These are phyloP conservation scores for Rhinella marina DNA, from an alignment of 2,797 vertebrate species.

Conservation along the genomic window DNA sequence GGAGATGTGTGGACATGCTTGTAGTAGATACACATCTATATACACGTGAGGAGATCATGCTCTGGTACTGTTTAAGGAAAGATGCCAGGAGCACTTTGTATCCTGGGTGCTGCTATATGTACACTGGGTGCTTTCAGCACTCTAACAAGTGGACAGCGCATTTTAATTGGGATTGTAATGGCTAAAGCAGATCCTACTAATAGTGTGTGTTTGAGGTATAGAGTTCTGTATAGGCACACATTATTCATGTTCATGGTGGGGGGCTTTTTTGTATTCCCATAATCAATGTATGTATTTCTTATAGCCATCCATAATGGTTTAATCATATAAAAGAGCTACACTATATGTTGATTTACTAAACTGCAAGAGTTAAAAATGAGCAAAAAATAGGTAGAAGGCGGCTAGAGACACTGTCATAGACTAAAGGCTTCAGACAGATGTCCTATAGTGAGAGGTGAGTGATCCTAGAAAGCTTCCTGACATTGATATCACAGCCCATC, in stretches of 20 bases:
- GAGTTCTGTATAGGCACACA: not conserved
- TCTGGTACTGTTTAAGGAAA: not conserved
- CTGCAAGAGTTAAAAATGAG: not conserved
- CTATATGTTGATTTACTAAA: not conserved
- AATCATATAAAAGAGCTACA: not conserved
- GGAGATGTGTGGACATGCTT: not conserved
- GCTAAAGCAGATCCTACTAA: not conserved
- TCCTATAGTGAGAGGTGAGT: conserved; percentile 1
- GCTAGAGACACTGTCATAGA: not conserved
- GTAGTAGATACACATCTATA: not conserved
- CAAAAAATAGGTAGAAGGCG: not conserved
- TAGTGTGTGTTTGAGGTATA: not conserved
- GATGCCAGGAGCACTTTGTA: not conserved
- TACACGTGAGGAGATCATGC: conserved; percentile 36
- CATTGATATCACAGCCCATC: conserved; percentile 37
- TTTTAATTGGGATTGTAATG: not conserved
- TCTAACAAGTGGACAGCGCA: conserved; percentile 61
- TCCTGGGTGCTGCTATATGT: not conserved
- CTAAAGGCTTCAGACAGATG: conserved; percentile 6
- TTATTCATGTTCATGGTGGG: not conserved
- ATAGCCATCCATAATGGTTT: not conserved
- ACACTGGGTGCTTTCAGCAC: conserved; percentile 49
- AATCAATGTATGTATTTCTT: not conserved
- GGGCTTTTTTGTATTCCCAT: not conserved
- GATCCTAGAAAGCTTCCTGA: conserved; percentile 43